Evolutionary conservation across 1,140 invertebrate species (phyloP).

Genomic region (Lerema accius): DNA sequence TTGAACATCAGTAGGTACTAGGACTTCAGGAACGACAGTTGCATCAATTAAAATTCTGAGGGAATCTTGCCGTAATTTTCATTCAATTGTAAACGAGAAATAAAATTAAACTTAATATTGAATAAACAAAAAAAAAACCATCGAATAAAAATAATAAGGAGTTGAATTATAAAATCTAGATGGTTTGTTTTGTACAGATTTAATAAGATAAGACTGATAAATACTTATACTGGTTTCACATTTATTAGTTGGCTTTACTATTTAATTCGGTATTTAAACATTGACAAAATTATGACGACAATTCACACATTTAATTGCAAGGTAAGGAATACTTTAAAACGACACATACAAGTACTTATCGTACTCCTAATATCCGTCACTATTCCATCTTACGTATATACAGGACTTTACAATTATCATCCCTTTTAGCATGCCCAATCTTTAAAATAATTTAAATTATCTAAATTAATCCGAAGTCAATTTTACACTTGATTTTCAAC

Average conservation of each 20-base stretch:
- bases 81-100: no score
- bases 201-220: constrained; percentile 79
- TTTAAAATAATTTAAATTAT: constrained; percentile 57
- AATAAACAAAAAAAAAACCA: constrained; percentile 37
- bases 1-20: no score
- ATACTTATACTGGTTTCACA: constrained; percentile 77
- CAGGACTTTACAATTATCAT: constrained; percentile 60
- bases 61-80: no score
- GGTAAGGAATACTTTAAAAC: constrained; percentile 47
- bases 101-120: neutral
- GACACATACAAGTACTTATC: constrained; percentile 38
- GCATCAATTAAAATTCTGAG: no score
- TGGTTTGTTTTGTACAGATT: constrained; percentile 79
- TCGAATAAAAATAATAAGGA: constrained; percentile 45
- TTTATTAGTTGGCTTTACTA: constrained; percentile 62
- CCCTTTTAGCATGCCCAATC: constrained; percentile 55
- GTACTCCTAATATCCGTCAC: constrained; percentile 45
- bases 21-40: no score
- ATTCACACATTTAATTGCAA: constrained; percentile 56
- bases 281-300: constrained; percentile 52
- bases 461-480: constrained; percentile 31
- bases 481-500: constrained; percentile 48
- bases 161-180: constrained; percentile 69
- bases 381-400: constrained; percentile 73
- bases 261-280: constrained; percentile 74